Conservation (phyloP, 1,140 invertebrate genomes). For the Cotesia glomerata region DNA sequence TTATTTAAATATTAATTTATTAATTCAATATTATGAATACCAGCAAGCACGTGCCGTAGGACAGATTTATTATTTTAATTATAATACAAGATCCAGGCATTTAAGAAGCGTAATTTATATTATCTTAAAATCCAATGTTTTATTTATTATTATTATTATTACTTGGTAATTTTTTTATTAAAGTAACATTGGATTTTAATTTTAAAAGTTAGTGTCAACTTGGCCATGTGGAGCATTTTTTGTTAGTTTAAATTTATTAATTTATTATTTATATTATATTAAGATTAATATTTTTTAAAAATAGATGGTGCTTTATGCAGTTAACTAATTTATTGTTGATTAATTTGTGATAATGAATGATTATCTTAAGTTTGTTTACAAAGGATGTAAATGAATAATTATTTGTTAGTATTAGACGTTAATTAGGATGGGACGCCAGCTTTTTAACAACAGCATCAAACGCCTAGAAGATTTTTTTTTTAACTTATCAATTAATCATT, state of each 20-base stretch:
- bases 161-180: slow-evolving; percentile 23
- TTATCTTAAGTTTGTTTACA: slow-evolving; percentile 45
- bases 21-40: slow-evolving; percentile 30
- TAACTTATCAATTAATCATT: background rate
- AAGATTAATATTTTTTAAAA: slow-evolving; percentile 37
- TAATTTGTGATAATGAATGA: slow-evolving; percentile 51
- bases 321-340: slow-evolving; percentile 27
- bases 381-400: slow-evolving; percentile 27
- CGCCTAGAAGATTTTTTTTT: slow-evolving; percentile 12
- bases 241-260: slow-evolving; percentile 51
- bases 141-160: slow-evolving; percentile 33
- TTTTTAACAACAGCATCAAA: slow-evolving; percentile 32
- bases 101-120: slow-evolving; percentile 44
- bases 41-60: slow-evolving; percentile 57
- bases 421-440: slow-evolving; percentile 39
- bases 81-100: slow-evolving; percentile 51
- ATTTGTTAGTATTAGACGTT: slow-evolving; percentile 45
- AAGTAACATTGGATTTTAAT: slow-evolving; percentile 25
- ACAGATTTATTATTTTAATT: slow-evolving; percentile 45
- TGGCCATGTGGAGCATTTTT: slow-evolving; percentile 62
- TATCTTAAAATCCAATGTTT: slow-evolving; percentile 6
- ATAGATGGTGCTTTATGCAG: slow-evolving; percentile 54
- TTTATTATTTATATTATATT: background rate
- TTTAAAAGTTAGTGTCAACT: slow-evolving; percentile 59
- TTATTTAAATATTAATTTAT: slow-evolving; percentile 35